A percentile compares a stretch with the other conserved stretches of the same genome.
Evolutionary conservation across 2,113 vertebrate species (phyloP).

Genomic region (Cariama cristata): DNA sequence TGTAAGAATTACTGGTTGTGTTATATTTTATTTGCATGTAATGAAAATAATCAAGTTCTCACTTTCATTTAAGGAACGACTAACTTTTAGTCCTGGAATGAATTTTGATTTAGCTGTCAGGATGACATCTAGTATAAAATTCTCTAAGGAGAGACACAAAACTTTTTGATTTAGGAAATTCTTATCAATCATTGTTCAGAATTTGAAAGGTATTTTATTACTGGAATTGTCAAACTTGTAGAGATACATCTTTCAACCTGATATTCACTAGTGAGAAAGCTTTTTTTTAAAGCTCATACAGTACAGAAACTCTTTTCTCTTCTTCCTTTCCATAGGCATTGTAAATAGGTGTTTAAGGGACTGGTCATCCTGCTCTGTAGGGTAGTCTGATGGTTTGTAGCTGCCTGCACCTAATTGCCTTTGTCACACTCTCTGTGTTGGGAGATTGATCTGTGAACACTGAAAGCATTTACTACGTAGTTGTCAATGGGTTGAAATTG

Average conservation of each 20-base stretch:
- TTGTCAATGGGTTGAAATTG: not conserved
- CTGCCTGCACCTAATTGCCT: not conserved
- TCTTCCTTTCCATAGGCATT: not conserved
- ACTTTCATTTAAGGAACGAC: not conserved
- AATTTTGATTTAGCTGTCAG: conserved; percentile 11
- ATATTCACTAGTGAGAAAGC: not conserved
- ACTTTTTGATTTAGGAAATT: conserved; percentile 15
- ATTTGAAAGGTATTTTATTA: not conserved
- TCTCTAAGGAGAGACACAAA: not conserved
- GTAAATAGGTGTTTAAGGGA: not conserved
- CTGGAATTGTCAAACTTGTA: not conserved
- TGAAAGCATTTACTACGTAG: not conserved
- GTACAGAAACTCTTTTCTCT: not conserved
- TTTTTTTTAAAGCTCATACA: not conserved
- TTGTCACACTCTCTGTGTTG: not conserved
- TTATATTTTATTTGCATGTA: not conserved
- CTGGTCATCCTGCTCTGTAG: not conserved
- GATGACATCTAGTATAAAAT: not conserved
- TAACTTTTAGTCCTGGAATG: not conserved
- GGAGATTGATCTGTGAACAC: conserved; percentile 8
- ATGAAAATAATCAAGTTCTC: not conserved
- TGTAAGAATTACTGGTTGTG: not conserved
- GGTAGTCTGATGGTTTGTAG: not conserved
- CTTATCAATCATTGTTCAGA: conserved; percentile 13
- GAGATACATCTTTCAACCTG: not conserved